These are phyloP conservation scores for Ceratina australensis DNA, from an alignment of 1,140 invertebrate genomes.

Conservation along the genomic window DNA sequence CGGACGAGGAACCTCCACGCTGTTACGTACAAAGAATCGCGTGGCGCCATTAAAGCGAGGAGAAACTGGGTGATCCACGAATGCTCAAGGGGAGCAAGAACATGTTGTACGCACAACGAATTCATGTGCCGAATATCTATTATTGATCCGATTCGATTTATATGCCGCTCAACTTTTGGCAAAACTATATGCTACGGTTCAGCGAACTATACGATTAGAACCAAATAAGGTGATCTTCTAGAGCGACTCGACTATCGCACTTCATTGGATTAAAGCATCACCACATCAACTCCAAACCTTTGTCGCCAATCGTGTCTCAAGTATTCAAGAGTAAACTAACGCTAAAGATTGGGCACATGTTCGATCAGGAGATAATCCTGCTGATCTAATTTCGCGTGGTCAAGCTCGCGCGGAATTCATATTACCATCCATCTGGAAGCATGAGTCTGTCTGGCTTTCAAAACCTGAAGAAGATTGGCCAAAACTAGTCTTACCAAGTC, in stretches of 20 bases:
- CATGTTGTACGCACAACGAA: neutral
- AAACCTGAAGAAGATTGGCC: neutral
- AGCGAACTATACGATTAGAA: neutral
- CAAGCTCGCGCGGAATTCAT: conserved; percentile 28
- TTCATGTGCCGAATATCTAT: too few species aligned
- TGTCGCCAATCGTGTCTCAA: conserved; percentile 67
- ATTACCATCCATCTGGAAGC: neutral
- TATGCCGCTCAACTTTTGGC: neutral
- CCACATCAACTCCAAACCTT: conserved; percentile 59
- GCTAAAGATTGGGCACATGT: conserved; percentile 66
- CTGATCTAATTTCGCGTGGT: conserved; percentile 70
- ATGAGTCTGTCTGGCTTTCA: conserved; percentile 20
- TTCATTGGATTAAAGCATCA: conserved; percentile 63
- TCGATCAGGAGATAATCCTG: conserved; percentile 66
- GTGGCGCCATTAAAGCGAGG: neutral
- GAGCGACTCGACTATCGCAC: conserved; percentile 33
- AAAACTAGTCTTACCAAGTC: too few species aligned
- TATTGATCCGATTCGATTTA: too few species aligned
- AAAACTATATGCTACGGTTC: neutral
- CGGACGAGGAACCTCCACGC: neutral
- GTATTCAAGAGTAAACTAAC: conserved; percentile 63
- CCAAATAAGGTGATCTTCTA: conserved; percentile 36
- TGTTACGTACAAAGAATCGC: neutral
- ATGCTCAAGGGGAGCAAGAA: too few species aligned
- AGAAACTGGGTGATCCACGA: too few species aligned